These are phyloP conservation scores for Sebastes itinus DNA, from an alignment of 2,797 vertebrate species.

Conservation along the genomic window DNA sequence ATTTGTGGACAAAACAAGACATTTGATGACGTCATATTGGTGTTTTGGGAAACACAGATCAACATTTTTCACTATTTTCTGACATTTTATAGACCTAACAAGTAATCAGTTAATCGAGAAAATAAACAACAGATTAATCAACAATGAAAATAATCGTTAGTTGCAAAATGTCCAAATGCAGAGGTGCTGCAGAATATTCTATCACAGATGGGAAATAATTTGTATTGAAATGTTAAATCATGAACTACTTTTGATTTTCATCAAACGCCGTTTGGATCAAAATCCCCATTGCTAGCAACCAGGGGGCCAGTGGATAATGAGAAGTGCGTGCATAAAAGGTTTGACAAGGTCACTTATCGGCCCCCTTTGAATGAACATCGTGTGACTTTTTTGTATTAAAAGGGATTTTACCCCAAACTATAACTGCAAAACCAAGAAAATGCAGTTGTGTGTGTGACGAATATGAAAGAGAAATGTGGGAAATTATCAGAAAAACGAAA, in stretches of 20 bases:
- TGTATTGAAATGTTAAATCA: conserved; percentile 25
- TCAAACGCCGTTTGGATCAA: conserved; percentile 28
- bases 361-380: conserved; percentile 2
- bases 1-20: no score
- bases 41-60: no score
- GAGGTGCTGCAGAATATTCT: neutral
- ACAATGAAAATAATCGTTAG: neutral
- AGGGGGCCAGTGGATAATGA: conserved; percentile 27
- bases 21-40: no score
- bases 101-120: neutral
- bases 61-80: no score
- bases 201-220: conserved; percentile 10
- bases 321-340: conserved; percentile 46
- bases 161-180: neutral
- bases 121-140: neutral
- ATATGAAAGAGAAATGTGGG: conserved; percentile 16
- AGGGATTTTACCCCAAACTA: conserved; percentile 7
- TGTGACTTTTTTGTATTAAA: conserved; percentile 15
- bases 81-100: neutral
- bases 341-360: conserved; percentile 39
- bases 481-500: conserved; percentile 38
- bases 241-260: conserved; percentile 48
- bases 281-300: conserved; percentile 10
- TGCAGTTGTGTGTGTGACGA: neutral
- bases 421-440: conserved; percentile 7